Percentiles rank a stretch among this genome's conserved stretches.
Evolutionary conservation across 2,797 vertebrate species (phyloP).

Genomic region (Pogoniulus pusillus): DNA sequence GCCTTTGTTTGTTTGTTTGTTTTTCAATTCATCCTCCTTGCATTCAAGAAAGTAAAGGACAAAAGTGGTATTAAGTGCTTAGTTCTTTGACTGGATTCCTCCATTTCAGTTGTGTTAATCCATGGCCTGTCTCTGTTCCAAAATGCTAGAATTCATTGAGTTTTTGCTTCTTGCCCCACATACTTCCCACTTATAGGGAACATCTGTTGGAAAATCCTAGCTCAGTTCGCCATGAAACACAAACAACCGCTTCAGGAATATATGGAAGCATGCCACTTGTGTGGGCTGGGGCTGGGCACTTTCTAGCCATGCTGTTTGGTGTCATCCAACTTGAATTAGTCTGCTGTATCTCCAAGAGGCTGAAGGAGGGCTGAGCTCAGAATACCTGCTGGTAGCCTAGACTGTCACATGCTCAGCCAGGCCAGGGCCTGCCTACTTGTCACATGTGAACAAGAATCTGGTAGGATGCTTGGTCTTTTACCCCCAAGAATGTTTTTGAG

Average conservation of each 20-base stretch:
- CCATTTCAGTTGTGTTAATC: background rate
- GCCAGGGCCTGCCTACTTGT: background rate
- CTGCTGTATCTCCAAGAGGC: background rate
- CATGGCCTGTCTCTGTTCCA: background rate
- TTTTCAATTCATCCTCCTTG: background rate
- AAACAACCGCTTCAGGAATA: background rate
- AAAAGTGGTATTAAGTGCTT: background rate
- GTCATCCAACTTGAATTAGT: background rate
- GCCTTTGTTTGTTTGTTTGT: background rate
- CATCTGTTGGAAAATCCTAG: background rate
- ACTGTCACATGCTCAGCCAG: background rate
- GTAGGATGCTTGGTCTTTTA: background rate
- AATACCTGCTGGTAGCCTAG: background rate
- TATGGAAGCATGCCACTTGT: background rate
- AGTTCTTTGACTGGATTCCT: background rate
- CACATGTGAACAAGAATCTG: background rate
- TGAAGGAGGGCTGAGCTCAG: background rate
- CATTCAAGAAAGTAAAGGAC: background rate
- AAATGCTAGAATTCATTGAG: background rate
- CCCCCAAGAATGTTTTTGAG: background rate
- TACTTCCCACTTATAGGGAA: background rate
- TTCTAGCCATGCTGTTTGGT: background rate
- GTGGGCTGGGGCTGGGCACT: background rate
- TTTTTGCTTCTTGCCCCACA: background rate
- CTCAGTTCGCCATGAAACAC: background rate